phyloP scores from a whole-genome alignment of 2,113 vertebrate species.

The Rostratula benghalensis region DNA sequence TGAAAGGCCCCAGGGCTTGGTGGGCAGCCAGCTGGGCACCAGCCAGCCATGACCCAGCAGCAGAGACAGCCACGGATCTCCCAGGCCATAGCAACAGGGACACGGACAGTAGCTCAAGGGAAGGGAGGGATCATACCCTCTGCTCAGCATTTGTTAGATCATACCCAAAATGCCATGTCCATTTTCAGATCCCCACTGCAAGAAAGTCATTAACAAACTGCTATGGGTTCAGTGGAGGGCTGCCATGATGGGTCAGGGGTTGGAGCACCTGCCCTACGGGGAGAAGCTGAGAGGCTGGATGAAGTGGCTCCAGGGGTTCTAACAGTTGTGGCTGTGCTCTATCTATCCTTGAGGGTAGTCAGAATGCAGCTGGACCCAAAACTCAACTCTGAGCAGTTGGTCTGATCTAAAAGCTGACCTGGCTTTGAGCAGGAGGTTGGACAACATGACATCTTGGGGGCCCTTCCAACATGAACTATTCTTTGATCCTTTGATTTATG shows the following conservation, averaged over 20 bases:
- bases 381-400: neutral
- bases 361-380: neutral
- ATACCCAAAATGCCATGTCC: rapidly evolving
- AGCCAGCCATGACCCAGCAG: neutral
- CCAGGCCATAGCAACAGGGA: rapidly evolving
- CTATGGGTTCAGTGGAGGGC: neutral
- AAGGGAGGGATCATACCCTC: rapidly evolving
- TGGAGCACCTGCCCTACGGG: neutral
- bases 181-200: neutral
- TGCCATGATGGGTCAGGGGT: rapidly evolving
- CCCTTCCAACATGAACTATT: neutral
- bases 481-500: neutral
- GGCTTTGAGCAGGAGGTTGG: neutral
- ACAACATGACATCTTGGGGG: neutral
- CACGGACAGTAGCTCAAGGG: rapidly evolving
- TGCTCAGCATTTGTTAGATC: neutral
- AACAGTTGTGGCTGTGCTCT: neutral
- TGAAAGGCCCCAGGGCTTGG: neutral
- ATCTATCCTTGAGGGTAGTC: neutral
- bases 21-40: neutral
- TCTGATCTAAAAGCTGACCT: neutral
- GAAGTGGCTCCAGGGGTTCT: too few species aligned
- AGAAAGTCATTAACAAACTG: neutral
- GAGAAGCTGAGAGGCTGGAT: neutral
- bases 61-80: neutral